A percentile compares a stretch with the other conserved stretches of the same genome.
Conservation (phyloP, 2,888 invertebrate species). For the Himalopsyche japonica region DNA sequence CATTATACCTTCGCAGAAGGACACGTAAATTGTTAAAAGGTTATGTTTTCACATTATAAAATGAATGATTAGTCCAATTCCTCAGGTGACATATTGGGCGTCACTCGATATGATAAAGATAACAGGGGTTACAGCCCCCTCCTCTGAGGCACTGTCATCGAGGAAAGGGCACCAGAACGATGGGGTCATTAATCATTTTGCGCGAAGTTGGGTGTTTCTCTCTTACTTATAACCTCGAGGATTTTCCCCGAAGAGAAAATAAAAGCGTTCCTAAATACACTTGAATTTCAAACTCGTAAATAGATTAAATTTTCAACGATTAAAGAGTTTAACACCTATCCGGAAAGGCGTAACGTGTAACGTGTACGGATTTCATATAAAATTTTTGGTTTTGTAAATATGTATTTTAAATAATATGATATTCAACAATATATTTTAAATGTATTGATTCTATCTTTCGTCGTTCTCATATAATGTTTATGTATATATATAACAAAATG, state of each 20-base stretch:
- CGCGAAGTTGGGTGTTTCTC: constrained; percentile 8
- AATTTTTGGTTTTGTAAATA: too few relatives aligned
- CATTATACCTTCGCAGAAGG: background rate
- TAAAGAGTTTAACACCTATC: background rate
- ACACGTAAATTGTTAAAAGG: background rate
- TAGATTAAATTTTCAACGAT: background rate
- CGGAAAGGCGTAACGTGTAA: too few relatives aligned
- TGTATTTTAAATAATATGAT: too few relatives aligned
- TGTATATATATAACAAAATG: too few relatives aligned
- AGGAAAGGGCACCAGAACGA: background rate
- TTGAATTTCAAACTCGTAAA: background rate
- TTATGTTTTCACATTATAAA: background rate
- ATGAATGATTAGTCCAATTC: constrained; percentile 27
- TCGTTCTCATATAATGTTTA: too few relatives aligned
- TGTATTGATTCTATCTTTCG: too few relatives aligned
- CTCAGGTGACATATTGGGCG: constrained; percentile 38
- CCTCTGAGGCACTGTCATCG: background rate
- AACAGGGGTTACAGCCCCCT: constrained; percentile 2
- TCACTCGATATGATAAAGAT: constrained; percentile 33
- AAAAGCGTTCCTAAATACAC: background rate
- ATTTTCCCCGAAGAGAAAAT: background rate
- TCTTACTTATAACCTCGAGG: constrained; percentile 8
- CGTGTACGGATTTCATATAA: too few relatives aligned
- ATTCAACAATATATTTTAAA: too few relatives aligned
- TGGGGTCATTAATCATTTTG: constrained; percentile 30